phyloP scores from a whole-genome alignment of 1,140 invertebrate species.

The Papilio helenus region DNA sequence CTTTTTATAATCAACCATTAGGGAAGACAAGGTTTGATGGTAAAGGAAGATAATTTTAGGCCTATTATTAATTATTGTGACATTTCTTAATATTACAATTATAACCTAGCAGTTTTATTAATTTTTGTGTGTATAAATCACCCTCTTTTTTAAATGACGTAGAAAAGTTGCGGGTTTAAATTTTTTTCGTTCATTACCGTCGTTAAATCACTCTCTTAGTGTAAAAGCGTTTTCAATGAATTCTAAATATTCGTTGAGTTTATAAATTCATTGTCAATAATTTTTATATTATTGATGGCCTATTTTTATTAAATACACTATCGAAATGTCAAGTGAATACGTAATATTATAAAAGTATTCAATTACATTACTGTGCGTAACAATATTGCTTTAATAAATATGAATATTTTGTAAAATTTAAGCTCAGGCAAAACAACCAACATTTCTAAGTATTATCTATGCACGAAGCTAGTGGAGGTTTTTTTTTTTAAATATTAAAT shows the following conservation, averaged over 20 bases:
- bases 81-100: constrained; percentile 4
- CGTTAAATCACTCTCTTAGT: too few species aligned
- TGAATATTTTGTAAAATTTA: constrained; percentile 50
- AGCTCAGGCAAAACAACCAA: constrained; percentile 78
- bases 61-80: constrained; percentile 30
- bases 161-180: neutral
- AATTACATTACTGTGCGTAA: constrained; percentile 54
- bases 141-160: neutral
- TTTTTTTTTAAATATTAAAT: neutral
- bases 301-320: neutral
- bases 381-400: constrained; percentile 44
- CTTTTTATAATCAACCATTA: constrained; percentile 60
- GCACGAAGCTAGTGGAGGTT: constrained; percentile 41
- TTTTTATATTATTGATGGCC: constrained; percentile 6
- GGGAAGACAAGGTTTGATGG: constrained; percentile 56
- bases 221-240: too few species aligned
- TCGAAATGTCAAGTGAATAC: constrained; percentile 8
- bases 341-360: constrained; percentile 12
- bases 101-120: neutral
- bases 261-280: neutral
- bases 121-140: neutral
- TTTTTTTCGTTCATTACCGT: neutral
- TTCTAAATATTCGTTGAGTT: neutral
- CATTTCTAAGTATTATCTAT: constrained; percentile 41
- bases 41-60: constrained; percentile 44